Conservation (phyloP, 23 tunicate species). For the Trididemnum nubilum region DNA sequence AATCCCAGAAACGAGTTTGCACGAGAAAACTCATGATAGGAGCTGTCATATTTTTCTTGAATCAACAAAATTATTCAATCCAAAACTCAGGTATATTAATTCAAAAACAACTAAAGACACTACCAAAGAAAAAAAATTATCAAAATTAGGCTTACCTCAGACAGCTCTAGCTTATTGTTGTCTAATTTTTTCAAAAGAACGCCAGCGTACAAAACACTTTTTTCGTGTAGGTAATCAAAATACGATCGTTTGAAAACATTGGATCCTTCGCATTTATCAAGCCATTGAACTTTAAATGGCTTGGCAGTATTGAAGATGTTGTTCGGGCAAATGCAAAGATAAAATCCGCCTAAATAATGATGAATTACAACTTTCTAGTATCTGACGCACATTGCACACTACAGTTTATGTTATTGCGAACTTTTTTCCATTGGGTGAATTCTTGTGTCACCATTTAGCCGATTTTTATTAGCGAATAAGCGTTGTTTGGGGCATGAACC, state of each 20-base stretch:
- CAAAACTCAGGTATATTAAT: too few relatives aligned
- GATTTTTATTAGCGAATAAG: neutral
- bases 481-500: too few relatives aligned
- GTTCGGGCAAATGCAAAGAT: constrained; percentile 84
- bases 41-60: too few relatives aligned
- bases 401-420: neutral
- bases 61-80: too few relatives aligned
- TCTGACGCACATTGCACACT: too few relatives aligned
- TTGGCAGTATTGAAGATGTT: constrained; percentile 75
- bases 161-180: constrained; percentile 43
- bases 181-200: constrained; percentile 72
- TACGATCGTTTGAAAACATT: constrained; percentile 84
- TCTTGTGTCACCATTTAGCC: neutral
- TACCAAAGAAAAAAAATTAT: too few relatives aligned
- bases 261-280: constrained; percentile 66
- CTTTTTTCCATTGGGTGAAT: neutral
- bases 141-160: too few relatives aligned
- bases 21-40: too few relatives aligned
- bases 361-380: constrained; percentile 8
- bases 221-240: constrained; percentile 81
- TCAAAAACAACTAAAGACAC: too few relatives aligned
- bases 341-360: constrained; percentile 85
- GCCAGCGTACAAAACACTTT: constrained; percentile 82
- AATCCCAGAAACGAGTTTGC: too few relatives aligned
- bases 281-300: constrained; percentile 89